Evolutionary conservation across 2,113 vertebrate species (phyloP).

Genomic region (Chascanopsetta lugubris): DNA sequence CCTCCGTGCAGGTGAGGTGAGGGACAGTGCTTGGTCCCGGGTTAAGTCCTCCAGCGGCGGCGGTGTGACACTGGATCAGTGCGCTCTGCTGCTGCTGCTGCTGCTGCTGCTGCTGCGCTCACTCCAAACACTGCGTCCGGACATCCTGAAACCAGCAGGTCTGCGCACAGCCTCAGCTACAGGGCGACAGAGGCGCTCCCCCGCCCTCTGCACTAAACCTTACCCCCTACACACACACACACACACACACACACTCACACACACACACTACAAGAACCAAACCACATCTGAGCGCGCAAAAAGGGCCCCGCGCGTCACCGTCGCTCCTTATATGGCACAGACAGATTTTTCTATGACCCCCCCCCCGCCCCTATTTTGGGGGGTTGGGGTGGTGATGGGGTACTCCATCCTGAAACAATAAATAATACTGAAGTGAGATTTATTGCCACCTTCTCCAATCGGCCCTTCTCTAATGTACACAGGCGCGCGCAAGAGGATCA

Average conservation of each 20-base stretch:
- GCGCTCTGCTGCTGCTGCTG: no score
- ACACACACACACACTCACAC: constrained; percentile 6
- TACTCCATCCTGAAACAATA: constrained; percentile 30
- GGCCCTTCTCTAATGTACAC: not conserved
- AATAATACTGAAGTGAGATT: constrained; percentile 33
- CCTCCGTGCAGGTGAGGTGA: constrained; percentile 58
- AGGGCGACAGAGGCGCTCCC: constrained; percentile 49
- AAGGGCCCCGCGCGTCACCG: constrained; percentile 64
- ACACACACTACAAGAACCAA: constrained; percentile 29
- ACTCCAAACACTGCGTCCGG: constrained; percentile 40
- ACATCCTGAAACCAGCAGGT: constrained; percentile 58
- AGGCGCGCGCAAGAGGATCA: not conserved
- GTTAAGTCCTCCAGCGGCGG: constrained; percentile 25
- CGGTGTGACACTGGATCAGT: constrained; percentile 34
- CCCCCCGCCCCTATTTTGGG: no score
- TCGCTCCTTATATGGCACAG: constrained; percentile 65
- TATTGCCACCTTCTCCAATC: not conserved
- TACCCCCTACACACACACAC: constrained; percentile 46
- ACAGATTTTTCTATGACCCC: constrained; percentile 22
- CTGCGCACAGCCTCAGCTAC: constrained; percentile 46
- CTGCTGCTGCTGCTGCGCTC: no score
- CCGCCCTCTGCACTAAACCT: constrained; percentile 64
- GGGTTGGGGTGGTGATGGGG: not conserved
- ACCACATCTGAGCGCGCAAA: constrained; percentile 72
- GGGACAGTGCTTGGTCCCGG: constrained; percentile 20